phyloP scores from a whole-genome alignment of 2,797 vertebrate species.

The Cossypha heuglini region DNA sequence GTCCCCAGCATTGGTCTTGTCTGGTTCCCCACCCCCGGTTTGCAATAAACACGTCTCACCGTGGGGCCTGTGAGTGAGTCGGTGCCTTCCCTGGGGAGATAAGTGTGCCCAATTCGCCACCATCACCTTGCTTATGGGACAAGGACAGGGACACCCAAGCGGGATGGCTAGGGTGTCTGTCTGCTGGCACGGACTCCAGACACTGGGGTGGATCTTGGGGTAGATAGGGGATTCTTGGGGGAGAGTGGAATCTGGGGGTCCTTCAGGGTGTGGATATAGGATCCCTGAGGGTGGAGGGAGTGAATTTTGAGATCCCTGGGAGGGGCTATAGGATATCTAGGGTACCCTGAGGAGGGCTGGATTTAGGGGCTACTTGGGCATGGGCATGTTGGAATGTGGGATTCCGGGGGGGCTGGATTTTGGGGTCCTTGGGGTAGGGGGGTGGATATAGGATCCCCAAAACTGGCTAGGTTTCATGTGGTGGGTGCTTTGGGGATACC shows the following conservation, averaged over 20 bases:
- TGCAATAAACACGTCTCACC: not conserved
- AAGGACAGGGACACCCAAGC: not conserved
- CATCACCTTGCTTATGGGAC: not conserved
- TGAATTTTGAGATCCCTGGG: not conserved
- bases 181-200: not conserved
- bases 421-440: not conserved
- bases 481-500: not conserved
- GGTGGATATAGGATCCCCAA: not conserved
- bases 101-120: accelerated
- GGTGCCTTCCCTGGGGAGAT: not conserved
- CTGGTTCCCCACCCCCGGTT: not conserved
- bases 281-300: not conserved
- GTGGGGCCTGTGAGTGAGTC: not conserved
- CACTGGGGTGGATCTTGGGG: not conserved
- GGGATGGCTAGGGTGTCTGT: not conserved
- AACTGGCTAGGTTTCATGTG: not conserved
- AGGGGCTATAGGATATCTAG: not conserved
- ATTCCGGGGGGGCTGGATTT: not conserved
- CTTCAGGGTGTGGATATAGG: not conserved
- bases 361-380: not conserved
- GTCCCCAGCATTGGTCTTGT: accelerated
- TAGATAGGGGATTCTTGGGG: not conserved
- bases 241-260: not conserved
- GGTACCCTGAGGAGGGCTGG: not conserved
- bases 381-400: not conserved